Conservation (phyloP, 2,113 vertebrate genomes). For the Todiramphus saurophagus region DNA sequence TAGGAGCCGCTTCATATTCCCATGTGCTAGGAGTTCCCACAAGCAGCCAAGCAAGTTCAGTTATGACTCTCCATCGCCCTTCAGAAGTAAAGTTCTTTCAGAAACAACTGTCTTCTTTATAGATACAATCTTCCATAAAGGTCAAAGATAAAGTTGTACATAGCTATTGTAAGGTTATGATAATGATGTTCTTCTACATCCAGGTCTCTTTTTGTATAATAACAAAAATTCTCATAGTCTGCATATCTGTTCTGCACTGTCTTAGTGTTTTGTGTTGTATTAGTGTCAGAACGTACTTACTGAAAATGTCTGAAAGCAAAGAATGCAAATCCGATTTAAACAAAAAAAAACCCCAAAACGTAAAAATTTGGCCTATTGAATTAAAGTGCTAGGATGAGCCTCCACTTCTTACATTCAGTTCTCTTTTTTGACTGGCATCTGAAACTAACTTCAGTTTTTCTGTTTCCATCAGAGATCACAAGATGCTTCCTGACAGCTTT, state of each 20-base stretch:
- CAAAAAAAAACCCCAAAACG: background rate
- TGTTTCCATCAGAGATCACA: background rate
- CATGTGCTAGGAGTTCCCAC: background rate
- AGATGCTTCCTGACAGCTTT: background rate
- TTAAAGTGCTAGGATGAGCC: background rate
- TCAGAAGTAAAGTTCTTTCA: constrained; percentile 21
- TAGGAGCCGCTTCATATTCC: background rate
- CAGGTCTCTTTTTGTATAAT: background rate
- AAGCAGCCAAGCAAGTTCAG: background rate
- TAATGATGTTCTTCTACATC: background rate
- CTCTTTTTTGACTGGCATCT: background rate
- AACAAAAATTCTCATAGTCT: background rate
- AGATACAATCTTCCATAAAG: background rate
- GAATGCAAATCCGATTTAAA: background rate
- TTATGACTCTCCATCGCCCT: background rate
- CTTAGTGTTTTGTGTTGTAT: background rate
- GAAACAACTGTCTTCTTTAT: constrained; percentile 9
- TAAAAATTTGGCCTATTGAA: background rate
- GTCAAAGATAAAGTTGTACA: background rate
- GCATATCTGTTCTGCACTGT: background rate
- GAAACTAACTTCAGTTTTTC: background rate
- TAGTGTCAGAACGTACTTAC: background rate
- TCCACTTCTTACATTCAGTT: background rate
- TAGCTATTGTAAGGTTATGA: background rate
- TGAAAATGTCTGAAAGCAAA: background rate